These are phyloP conservation scores for Hermaeophaga mercurialis DNA, from an alignment of 2,888 invertebrate genomes.

Conservation along the genomic window DNA sequence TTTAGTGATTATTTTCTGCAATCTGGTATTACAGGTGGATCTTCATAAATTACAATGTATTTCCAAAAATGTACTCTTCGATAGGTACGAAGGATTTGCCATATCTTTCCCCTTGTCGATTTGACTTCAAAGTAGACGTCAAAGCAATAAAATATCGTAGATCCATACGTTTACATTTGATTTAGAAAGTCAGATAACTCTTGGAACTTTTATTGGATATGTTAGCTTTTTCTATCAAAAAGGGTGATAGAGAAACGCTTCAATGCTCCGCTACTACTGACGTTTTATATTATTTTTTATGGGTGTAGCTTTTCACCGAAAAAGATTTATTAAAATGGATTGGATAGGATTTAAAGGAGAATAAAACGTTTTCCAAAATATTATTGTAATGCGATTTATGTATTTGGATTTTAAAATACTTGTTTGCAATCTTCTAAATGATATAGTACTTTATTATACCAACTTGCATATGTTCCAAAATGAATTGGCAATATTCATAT, in stretches of 20 bases:
- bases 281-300: slow-evolving; percentile 23
- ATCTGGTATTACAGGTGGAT: too few relatives aligned
- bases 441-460: too few relatives aligned
- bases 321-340: slow-evolving; percentile 18
- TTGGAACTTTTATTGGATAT: slow-evolving; percentile 38
- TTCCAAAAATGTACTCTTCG: slow-evolving; percentile 1
- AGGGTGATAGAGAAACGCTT: slow-evolving; percentile 20
- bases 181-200: slow-evolving; percentile 36
- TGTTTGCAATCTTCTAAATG: too few relatives aligned
- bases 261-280: slow-evolving; percentile 18
- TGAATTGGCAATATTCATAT: too few relatives aligned
- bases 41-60: background rate
- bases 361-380: too few relatives aligned
- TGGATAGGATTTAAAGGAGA: background rate
- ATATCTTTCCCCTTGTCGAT: slow-evolving; percentile 24
- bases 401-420: too few relatives aligned
- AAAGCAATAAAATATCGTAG: slow-evolving; percentile 33
- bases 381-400: too few relatives aligned
- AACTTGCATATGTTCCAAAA: too few relatives aligned
- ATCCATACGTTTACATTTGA: slow-evolving; percentile 37
- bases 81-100: slow-evolving; percentile 4
- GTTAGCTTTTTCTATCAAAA: slow-evolving; percentile 31
- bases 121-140: slow-evolving; percentile 31
- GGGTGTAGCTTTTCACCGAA: slow-evolving; percentile 13
- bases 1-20: too few relatives aligned